Percentiles rank a stretch among this genome's conserved stretches.
Conservation (phyloP, 2,113 vertebrate species). For the Chionomys nivalis region DNA sequence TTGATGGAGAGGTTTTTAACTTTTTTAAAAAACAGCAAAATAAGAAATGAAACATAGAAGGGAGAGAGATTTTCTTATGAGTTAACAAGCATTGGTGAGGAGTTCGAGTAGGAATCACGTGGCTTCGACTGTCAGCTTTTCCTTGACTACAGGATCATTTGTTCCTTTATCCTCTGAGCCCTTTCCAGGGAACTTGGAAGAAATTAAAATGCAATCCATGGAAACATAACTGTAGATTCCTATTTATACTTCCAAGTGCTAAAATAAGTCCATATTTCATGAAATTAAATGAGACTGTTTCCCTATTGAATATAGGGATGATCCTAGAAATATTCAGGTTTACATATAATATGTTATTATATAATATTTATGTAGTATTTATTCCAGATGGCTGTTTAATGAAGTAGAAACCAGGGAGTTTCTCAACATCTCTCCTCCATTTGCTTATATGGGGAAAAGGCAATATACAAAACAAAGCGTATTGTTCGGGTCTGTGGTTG, state of each 20-base stretch:
- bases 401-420: neutral
- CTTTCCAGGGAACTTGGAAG: neutral
- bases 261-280: conserved; percentile 4
- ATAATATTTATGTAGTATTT: too few relatives aligned
- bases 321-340: neutral
- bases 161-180: neutral
- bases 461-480: too few relatives aligned
- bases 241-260: conserved; percentile 36
- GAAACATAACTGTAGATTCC: neutral
- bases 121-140: conserved; percentile 21
- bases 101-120: neutral
- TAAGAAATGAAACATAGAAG: neutral
- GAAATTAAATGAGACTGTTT: conserved; percentile 13
- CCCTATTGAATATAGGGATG: neutral
- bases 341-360: too few relatives aligned
- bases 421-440: neutral
- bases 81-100: neutral
- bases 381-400: neutral
- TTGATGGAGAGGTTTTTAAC: neutral
- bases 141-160: conserved; percentile 3
- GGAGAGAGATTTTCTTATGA: neutral
- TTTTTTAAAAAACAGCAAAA: neutral
- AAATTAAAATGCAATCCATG: conserved; percentile 44
- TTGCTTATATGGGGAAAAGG: neutral
- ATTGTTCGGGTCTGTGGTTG: neutral